Evolutionary conservation across 2,113 vertebrate species (phyloP).

Genomic region (Lepisosteus oculatus): DNA sequence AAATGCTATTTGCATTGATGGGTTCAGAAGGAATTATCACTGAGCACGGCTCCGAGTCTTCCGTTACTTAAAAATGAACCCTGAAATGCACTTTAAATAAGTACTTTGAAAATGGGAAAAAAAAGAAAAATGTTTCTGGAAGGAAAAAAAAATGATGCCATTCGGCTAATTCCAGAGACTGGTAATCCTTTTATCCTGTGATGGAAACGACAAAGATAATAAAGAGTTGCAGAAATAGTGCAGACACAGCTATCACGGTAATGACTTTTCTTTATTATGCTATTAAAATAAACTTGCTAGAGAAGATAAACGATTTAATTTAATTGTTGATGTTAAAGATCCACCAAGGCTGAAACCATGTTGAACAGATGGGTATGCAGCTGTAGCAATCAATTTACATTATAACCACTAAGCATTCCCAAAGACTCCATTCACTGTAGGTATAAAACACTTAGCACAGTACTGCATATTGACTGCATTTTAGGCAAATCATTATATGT

Average conservation of each 20-base stretch:
- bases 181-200: not conserved
- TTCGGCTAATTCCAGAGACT: not conserved
- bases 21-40: too few relatives aligned
- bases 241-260: constrained; percentile 36
- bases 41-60: not conserved
- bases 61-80: not conserved
- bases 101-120: not conserved
- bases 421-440: not conserved
- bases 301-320: constrained; percentile 15
- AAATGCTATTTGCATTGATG: too few relatives aligned
- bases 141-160: not conserved
- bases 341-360: not conserved
- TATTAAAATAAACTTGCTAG: constrained; percentile 27
- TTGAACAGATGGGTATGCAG: not conserved
- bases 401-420: constrained; percentile 16
- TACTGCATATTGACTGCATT: not conserved
- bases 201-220: constrained; percentile 41
- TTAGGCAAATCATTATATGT: not conserved
- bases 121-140: too few relatives aligned
- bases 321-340: not conserved
- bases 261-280: constrained; percentile 28
- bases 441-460: not conserved
- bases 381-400: constrained; percentile 12
- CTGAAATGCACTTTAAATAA: not conserved
- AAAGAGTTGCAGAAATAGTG: constrained; percentile 38